phyloP scores from a whole-genome alignment of 2,113 vertebrate genomes.

The Channa maculata region DNA sequence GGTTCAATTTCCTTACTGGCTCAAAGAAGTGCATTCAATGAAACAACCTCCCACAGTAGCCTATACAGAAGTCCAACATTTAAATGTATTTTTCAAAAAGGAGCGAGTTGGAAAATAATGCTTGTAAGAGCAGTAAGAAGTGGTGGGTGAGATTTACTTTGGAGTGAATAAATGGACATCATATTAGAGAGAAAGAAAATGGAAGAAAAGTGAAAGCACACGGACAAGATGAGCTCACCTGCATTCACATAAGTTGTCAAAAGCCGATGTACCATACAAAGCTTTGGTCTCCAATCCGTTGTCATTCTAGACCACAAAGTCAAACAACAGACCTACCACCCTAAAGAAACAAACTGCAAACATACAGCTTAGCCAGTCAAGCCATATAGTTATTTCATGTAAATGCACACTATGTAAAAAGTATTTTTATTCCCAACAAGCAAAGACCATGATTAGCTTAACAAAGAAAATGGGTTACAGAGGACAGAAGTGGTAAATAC shows the following conservation, averaged over 20 bases:
- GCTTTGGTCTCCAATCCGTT: too few species aligned
- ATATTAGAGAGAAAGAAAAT: constrained; percentile 19
- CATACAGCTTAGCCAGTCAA: background rate
- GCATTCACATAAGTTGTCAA: background rate
- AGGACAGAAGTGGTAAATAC: too few species aligned
- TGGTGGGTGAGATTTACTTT: constrained; percentile 4
- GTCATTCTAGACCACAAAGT: too few species aligned
- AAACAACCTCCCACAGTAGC: background rate
- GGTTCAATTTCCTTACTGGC: background rate
- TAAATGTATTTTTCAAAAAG: constrained; percentile 31
- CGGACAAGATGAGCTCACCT: constrained; percentile 32
- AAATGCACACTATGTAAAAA: background rate
- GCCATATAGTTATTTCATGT: background rate
- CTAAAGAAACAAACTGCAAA: background rate
- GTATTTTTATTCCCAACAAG: background rate
- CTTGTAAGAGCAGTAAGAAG: constrained; percentile 1
- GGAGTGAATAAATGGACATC: background rate
- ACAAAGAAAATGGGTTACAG: background rate
- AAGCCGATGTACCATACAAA: background rate
- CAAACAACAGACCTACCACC: background rate
- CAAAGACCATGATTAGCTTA: background rate
- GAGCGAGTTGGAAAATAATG: constrained; percentile 22
- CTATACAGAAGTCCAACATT: background rate
- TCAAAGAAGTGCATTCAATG: background rate
- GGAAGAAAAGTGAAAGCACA: constrained; percentile 22